These are phyloP conservation scores for Agrotis exclamationis DNA, from an alignment of 2,888 invertebrate genomes.

Conservation along the genomic window DNA sequence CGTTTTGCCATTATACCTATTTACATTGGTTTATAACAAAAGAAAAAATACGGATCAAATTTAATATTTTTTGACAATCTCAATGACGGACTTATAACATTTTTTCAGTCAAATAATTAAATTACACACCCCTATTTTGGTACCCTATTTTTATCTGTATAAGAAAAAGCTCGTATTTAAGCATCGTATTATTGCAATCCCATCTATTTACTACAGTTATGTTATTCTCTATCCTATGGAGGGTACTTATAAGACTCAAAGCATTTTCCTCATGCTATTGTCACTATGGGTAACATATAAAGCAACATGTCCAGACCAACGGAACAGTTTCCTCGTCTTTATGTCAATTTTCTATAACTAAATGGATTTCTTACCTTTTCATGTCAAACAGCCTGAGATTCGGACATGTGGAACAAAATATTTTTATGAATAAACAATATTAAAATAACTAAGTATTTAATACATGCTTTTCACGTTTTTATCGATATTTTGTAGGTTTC, in stretches of 20 bases:
- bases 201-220: background rate
- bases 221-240: background rate
- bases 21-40: too few species aligned
- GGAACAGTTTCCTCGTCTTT: conserved; percentile 34
- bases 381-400: conserved; percentile 59
- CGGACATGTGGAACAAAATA: conserved; percentile 64
- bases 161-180: background rate
- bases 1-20: too few species aligned
- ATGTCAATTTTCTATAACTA: conserved; percentile 34
- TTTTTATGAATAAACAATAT: conserved; percentile 48
- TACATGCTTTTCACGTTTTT: conserved; percentile 42
- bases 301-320: conserved; percentile 47
- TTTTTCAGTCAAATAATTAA: too few species aligned
- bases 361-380: conserved; percentile 63
- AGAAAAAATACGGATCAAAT: too few species aligned
- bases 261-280: conserved; percentile 32
- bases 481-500: background rate
- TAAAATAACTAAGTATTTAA: conserved; percentile 10
- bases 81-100: too few species aligned
- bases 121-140: too few species aligned
- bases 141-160: too few species aligned
- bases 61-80: too few species aligned
- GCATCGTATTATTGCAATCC: background rate
- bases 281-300: conserved; percentile 10
- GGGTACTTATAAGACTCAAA: background rate